Evolutionary conservation across 1,140 invertebrate genomes (phyloP), one percentile per base, ranked within the genome.

Genomic region (Drosophila malerkotliana): DNA sequence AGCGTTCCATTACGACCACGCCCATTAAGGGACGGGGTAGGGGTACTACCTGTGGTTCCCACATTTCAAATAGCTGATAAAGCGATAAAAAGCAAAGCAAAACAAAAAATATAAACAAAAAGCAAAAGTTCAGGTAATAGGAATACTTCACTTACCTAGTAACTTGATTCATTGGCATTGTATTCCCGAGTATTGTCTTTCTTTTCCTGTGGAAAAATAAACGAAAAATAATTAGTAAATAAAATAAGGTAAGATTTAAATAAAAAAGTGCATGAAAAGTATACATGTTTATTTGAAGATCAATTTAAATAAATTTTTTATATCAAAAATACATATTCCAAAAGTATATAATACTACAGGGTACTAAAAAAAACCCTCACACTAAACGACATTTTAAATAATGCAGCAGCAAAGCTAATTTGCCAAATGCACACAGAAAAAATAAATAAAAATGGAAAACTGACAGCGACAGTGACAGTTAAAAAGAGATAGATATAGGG

Each of bases 41-140:
- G 24, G 59, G 63, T 15, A 14, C 26, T 14, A 28, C 26, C 52
- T 52, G 37, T 64, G 71, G 59, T 74, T 82, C 64, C 79, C 74
- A 74, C 71, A 75, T 74, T 78, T 73, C 15, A 45, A 37, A 74
- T 44, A 75, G 53, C 79, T 83, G 79, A 83, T 72, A 66, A 75
- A 51, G 79, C 69, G 62, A 24, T 30, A 45, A 4, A 69, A 34
- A 54, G 18, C 47, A 48, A 28, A 44, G n/a, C 39, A 44, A 6
- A 44, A 44, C 14, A 44, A 44, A 44, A 14, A 15, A 44, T 8
- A 44, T n/a, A 41, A 58, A 62, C 44, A 24, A 55, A 53, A 72
- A 34, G 44, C 30, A 80, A 41, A 52, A 28, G n/a, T 24, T 24
- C 26, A 12, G 28, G 62, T 41, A 66, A 62, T 62, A 45, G 41